Evolutionary conservation across 2,888 invertebrate species (phyloP).

Genomic region (Liopterus haemorrhoidalis): DNA sequence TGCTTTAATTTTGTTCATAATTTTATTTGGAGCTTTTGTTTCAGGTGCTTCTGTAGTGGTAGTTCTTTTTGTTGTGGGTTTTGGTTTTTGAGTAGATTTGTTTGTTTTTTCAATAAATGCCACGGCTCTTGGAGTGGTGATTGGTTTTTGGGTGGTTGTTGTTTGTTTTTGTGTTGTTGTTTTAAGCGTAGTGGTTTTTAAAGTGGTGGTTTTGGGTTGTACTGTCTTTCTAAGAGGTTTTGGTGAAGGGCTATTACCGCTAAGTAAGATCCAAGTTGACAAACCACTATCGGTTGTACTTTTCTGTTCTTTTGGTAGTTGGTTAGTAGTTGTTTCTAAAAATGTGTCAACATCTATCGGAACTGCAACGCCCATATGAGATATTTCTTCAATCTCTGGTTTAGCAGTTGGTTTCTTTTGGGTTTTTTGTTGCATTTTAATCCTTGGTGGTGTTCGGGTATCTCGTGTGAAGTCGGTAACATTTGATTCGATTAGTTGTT

Average conservation of each 20-base stretch:
- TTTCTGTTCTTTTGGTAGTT: constrained; percentile 39
- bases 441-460: constrained; percentile 57
- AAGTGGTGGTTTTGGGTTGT: constrained; percentile 36
- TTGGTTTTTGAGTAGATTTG: constrained; percentile 28
- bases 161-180: constrained; percentile 32
- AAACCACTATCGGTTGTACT: constrained; percentile 59
- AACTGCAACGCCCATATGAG: constrained; percentile 62
- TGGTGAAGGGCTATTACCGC: constrained; percentile 47
- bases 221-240: constrained; percentile 34
- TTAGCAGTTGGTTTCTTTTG: constrained; percentile 40
- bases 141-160: constrained; percentile 23
- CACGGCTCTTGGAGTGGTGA: no score
- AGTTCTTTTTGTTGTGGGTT: constrained; percentile 27
- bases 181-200: constrained; percentile 46
- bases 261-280: constrained; percentile 72
- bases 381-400: constrained; percentile 45
- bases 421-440: constrained; percentile 50
- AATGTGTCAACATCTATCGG: constrained; percentile 47
- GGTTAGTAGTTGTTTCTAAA: constrained; percentile 39
- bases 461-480: constrained; percentile 50
- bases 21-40: constrained; percentile 27
- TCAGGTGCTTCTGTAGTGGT: constrained; percentile 44
- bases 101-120: no score
- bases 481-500: constrained; percentile 51
- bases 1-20: constrained; percentile 56